Evolutionary conservation across 2,113 vertebrate species (phyloP), one percentile per base, ranked within the genome.

Genomic region (Phyllostomus hastatus): DNA sequence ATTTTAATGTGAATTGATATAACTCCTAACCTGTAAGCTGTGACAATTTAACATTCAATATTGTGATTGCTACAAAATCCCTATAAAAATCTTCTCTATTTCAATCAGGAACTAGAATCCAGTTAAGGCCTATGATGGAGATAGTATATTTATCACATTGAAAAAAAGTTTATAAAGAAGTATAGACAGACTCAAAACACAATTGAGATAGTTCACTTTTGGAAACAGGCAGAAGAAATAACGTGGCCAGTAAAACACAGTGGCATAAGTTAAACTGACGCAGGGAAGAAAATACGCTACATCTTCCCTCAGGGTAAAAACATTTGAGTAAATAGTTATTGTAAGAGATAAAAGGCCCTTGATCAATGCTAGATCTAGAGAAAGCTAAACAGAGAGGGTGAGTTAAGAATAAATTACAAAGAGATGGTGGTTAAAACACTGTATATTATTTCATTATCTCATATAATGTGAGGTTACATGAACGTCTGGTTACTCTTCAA

Each of bases 401-500:
- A 17, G 67, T 79, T 79, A 57, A 75, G 20, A 83, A 48, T 81
- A 83, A 92, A 41, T 82, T 92, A 59, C 75, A 35, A 46, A 50
- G 38, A 90, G 10, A 95, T 26, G 17, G 70, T 66, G 28, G 70
- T 59, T 93, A 95, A 81, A 91, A 83, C 70, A 83, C 50, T 76
- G 12, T 52, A n/a, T 79, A 61, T 64, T 61, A 64, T 31, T 57
- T 82, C 80, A 61, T 82, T 83, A 83, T 83, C 38, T 83, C 57
- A 64, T 33, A 83, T 61, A 83, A 46, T 79, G 57, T 88, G 52
- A 80, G 66, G 5, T 26, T 75, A 95, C 70, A 81, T 94, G 95
- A 79, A 88, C 90, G 90, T 59, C 54, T 95, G 35, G 92, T 95
- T 97, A 81, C 61, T 95, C 54, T 85, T 94, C 88, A 92, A 95